Base-by-base conservation (phyloP, 2,888 invertebrate species). In the Liodrosophila aerea region DNA sequence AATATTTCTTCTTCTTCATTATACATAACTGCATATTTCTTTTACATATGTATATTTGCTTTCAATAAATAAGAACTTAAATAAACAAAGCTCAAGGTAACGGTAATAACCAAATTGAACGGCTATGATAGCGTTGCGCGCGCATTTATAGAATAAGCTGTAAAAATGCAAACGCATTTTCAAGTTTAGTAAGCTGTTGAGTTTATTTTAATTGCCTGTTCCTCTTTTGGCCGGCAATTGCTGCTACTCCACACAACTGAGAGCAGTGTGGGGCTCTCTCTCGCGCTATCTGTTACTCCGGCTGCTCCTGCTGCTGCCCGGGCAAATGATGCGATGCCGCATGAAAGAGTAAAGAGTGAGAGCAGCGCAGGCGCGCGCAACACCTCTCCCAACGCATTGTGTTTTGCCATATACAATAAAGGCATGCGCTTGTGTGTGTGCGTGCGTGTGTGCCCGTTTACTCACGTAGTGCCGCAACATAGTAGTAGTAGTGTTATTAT, bases 401-500 rank as follows among this genome's bases (percentile, higher is more conserved):
- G 47, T 59, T 71, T 50, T 67, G 56, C 51, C 40, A 39, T 36
- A 27, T n/a, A n/a, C n/a, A n/a, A n/a, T n/a, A n/a, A n/a, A 34
- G 5, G 34, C 16, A 15, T 49, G 36, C 36, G 22, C 39, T 8
- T 31, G 40, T 64, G 46, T 50, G 15, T 37, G 36, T 34, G 29
- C 46, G 43, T 70, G 49, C 57, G 56, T 63, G 33, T 60, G 61
- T 54, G 58, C 58, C 58, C 51, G 71, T 73, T 80, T 76, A 77
- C 77, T 77, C 81, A 84, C 77, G 85, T 84, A 84, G 84, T 83
- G 71, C 63, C 80, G 66, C 68, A 64, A 64, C 65, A 78, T 81
- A 76, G 68, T 84, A 76, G 77, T 77, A 81, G 77, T 84, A 71
- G 82, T 78, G 78, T 81, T 78, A 81, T 81, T 76, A 76, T 78